These are phyloP conservation scores for Australoheros facetus DNA, from an alignment of 2,797 vertebrate species.

Conservation along the genomic window DNA sequence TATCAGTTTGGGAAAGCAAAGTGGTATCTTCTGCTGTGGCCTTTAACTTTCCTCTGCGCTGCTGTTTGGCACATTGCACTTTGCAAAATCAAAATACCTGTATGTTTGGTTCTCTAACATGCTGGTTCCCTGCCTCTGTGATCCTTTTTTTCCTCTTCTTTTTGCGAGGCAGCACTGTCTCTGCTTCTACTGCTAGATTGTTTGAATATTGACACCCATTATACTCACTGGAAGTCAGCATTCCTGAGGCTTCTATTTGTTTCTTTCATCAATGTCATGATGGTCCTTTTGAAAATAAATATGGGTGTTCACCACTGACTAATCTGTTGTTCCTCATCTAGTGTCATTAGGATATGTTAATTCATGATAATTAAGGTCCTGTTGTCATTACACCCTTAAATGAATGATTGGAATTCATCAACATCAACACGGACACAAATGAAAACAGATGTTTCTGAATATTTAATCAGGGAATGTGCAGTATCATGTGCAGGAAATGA, in stretches of 20 bases:
- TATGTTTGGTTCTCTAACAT: constrained; percentile 10
- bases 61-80: constrained; percentile 1
- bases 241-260: constrained; percentile 9
- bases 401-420: constrained; percentile 58
- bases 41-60: constrained; percentile 5
- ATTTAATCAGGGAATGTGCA: constrained; percentile 18
- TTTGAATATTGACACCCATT: constrained; percentile 1
- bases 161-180: background rate
- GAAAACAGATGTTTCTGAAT: constrained; percentile 60
- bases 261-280: constrained; percentile 1
- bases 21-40: constrained; percentile 3
- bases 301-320: constrained; percentile 39
- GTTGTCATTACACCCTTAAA: constrained; percentile 40
- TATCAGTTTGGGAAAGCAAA: background rate
- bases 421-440: constrained; percentile 40
- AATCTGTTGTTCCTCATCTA: constrained; percentile 32
- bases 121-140: constrained; percentile 2
- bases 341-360: constrained; percentile 56
- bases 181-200: background rate
- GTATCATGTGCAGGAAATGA: constrained; percentile 11
- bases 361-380: constrained; percentile 54
- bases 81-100: background rate
- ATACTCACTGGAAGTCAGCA: background rate
- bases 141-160: constrained; percentile 12
- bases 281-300: constrained; percentile 34